These are phyloP conservation scores for Odontamblyopus lacepedii DNA, from an alignment of 2,797 vertebrate species.

Conservation along the genomic window DNA sequence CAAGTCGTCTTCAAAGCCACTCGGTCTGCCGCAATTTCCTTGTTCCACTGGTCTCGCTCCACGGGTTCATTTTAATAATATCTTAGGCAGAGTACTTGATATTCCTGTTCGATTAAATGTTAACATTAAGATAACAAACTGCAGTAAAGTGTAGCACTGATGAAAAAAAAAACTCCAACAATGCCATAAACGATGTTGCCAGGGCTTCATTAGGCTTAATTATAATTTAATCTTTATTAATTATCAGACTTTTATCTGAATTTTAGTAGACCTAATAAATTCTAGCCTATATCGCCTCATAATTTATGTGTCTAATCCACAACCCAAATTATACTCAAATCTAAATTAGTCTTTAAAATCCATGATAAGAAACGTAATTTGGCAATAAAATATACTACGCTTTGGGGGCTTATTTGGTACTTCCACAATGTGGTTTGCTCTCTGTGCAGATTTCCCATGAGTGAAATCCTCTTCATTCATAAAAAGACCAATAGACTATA, in stretches of 20 bases:
- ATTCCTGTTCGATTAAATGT: not conserved
- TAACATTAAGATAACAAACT: no score
- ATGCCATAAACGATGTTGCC: no score
- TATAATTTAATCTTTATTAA: no score
- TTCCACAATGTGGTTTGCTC: not conserved
- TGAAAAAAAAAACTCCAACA: no score
- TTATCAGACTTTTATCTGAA: no score
- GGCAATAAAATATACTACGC: not conserved
- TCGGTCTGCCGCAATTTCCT: constrained; percentile 10
- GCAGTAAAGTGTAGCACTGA: no score
- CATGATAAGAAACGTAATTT: not conserved
- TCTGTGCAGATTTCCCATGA: not conserved
- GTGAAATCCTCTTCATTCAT: not conserved
- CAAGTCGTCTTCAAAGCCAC: not conserved
- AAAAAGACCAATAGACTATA: not conserved
- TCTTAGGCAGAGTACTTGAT: constrained; percentile 7
- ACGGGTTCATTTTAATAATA: not conserved
- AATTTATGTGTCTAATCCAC: not conserved
- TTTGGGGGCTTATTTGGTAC: not conserved
- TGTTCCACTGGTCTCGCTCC: constrained; percentile 4
- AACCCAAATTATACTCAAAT: not conserved
- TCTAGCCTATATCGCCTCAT: not conserved
- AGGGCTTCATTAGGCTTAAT: no score
- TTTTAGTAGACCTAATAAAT: no score
- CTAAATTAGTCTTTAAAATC: not conserved